phyloP scores from a whole-genome alignment of 2,113 vertebrate genomes.

The Dendropsophus ebraccatus region DNA sequence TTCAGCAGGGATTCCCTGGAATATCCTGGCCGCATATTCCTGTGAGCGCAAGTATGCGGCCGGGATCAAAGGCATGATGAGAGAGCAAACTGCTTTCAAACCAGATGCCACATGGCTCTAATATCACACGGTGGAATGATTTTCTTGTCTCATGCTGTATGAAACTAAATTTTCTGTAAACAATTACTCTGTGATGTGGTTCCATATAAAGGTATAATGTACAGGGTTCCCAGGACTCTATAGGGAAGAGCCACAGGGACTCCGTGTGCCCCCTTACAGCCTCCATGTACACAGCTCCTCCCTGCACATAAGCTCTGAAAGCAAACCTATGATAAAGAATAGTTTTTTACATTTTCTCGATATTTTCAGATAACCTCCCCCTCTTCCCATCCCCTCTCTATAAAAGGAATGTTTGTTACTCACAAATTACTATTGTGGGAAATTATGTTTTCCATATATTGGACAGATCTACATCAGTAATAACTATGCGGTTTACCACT shows the following conservation, averaged over 20 bases:
- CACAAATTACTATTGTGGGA: not conserved
- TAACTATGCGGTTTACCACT: conserved; percentile 41
- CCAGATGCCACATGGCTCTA: no score
- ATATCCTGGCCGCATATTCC: no score
- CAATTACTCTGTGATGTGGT: not conserved
- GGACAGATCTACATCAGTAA: not conserved
- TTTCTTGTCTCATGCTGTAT: no score
- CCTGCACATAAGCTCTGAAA: not conserved
- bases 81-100: no score
- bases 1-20: no score
- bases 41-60: no score
- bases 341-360: not conserved
- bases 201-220: not conserved
- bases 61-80: no score
- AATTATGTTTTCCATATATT: not conserved
- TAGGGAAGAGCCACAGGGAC: not conserved
- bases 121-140: no score
- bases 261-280: not conserved
- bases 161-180: no score
- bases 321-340: not conserved
- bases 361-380: not conserved
- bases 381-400: not conserved
- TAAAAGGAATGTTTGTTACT: not conserved
- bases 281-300: not conserved
- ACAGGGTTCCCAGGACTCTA: not conserved